A percentile compares a stretch with the other conserved stretches of the same genome.
Conservation (phyloP, 2,797 vertebrate genomes). For the Brachyrhaphis roseni region DNA sequence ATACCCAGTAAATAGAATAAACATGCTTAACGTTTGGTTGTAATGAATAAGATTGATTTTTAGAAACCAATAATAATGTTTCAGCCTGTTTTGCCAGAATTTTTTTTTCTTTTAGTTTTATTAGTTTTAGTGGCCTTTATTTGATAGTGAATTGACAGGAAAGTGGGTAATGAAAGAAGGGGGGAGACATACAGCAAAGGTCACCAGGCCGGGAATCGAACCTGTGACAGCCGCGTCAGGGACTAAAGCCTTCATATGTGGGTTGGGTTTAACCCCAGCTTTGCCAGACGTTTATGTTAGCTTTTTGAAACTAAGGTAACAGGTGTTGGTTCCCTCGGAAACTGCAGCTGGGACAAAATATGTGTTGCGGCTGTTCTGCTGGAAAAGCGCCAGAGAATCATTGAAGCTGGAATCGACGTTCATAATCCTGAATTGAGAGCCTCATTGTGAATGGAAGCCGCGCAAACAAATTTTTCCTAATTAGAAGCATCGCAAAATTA, state of each 20-base stretch:
- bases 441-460: not conserved
- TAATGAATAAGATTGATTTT: not conserved
- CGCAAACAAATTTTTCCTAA: not conserved
- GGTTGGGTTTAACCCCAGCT: too few species aligned
- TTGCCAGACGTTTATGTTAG: not conserved
- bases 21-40: not conserved
- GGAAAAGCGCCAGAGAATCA: not conserved
- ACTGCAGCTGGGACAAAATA: not conserved
- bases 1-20: not conserved
- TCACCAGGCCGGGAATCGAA: too few species aligned
- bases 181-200: too few species aligned
- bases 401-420: not conserved
- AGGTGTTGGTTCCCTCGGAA: not conserved
- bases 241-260: too few species aligned
- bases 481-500: not conserved
- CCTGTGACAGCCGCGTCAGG: too few species aligned
- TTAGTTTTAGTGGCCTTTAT: too few species aligned
- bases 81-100: too few species aligned
- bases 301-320: not conserved
- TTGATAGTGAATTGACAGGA: too few species aligned
- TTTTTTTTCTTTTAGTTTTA: too few species aligned
- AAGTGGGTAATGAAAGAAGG: too few species aligned
- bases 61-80: not conserved
- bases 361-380: not conserved
- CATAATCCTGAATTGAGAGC: not conserved